These are phyloP conservation scores for Pedetes capensis DNA, from an alignment of 2,113 vertebrate genomes.

Conservation along the genomic window DNA sequence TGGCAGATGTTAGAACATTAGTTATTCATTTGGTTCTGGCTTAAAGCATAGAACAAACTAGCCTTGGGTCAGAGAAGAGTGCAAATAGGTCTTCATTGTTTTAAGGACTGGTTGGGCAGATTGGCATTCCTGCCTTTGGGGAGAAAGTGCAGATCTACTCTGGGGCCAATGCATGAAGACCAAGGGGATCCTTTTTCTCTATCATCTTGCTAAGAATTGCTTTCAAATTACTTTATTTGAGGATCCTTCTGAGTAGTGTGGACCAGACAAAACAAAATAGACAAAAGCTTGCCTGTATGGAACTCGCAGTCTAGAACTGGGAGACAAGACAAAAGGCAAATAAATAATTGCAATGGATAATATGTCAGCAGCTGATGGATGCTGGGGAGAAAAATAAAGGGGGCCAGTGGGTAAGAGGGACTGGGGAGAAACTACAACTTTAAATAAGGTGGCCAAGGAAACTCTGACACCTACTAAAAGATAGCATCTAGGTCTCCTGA, in stretches of 20 bases:
- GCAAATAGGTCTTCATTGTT: neutral
- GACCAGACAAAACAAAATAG: neutral
- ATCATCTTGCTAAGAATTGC: neutral
- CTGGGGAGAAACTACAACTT: neutral
- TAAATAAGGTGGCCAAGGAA: neutral
- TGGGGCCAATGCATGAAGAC: neutral
- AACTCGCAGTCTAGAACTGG: neutral
- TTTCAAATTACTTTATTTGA: neutral
- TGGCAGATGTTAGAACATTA: no score
- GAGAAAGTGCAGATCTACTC: neutral
- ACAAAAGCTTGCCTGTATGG: neutral
- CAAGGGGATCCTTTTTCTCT: neutral
- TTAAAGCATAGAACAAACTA: neutral
- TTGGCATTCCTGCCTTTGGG: neutral
- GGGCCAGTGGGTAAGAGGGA: no score
- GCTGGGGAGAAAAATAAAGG: neutral
- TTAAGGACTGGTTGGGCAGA: neutral
- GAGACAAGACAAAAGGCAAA: neutral
- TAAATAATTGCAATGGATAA: neutral
- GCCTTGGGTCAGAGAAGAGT: rapidly evolving
- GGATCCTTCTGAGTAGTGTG: neutral
- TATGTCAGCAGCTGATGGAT: neutral
- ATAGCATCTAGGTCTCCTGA: neutral
- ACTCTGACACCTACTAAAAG: neutral
- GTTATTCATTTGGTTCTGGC: neutral